These are phyloP conservation scores for Sarcophaga carnaria DNA, from an alignment of 2,888 invertebrate species.

Conservation along the genomic window DNA sequence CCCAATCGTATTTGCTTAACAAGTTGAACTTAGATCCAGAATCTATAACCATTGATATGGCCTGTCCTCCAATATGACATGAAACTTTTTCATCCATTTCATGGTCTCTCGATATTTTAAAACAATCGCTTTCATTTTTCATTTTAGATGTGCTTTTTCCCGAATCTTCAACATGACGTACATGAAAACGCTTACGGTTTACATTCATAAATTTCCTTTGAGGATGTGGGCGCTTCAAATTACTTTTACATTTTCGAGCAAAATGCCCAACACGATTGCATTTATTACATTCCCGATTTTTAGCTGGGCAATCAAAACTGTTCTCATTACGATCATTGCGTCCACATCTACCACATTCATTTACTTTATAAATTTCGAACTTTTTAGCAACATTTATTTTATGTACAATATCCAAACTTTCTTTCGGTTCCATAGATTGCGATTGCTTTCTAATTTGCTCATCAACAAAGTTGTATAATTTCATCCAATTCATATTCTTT, in stretches of 20 bases:
- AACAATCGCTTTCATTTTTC: slow-evolving; percentile 15
- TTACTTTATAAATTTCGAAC: slow-evolving; percentile 2
- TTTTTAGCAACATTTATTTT: slow-evolving; percentile 43
- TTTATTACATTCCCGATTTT: slow-evolving; percentile 45
- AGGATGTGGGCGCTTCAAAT: slow-evolving; percentile 20
- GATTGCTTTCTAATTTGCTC: slow-evolving; percentile 29
- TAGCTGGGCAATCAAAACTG: background rate
- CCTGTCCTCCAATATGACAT: slow-evolving; percentile 29
- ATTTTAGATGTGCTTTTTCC: too few relatives aligned
- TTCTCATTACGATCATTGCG: too few relatives aligned
- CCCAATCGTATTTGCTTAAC: slow-evolving; percentile 39
- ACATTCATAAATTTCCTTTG: slow-evolving; percentile 9
- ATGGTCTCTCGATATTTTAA: slow-evolving; percentile 43
- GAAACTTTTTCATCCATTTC: slow-evolving; percentile 31
- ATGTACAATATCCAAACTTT: slow-evolving; percentile 46
- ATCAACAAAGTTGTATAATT: slow-evolving; percentile 31
- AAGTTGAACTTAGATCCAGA: slow-evolving; percentile 42
- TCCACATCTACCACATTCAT: too few relatives aligned
- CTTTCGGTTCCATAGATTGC: slow-evolving; percentile 46
- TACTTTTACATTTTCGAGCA: slow-evolving; percentile 49
- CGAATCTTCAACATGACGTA: slow-evolving; percentile 27
- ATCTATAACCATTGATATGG: slow-evolving; percentile 34
- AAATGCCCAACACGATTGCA: slow-evolving; percentile 44
- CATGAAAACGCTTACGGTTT: slow-evolving; percentile 7
- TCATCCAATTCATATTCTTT: slow-evolving; percentile 6